Percentiles rank a stretch among this genome's conserved stretches.
Evolutionary conservation across 2,113 vertebrate species (phyloP).

Genomic region (Calyptommatus sinebrachiatus): DNA sequence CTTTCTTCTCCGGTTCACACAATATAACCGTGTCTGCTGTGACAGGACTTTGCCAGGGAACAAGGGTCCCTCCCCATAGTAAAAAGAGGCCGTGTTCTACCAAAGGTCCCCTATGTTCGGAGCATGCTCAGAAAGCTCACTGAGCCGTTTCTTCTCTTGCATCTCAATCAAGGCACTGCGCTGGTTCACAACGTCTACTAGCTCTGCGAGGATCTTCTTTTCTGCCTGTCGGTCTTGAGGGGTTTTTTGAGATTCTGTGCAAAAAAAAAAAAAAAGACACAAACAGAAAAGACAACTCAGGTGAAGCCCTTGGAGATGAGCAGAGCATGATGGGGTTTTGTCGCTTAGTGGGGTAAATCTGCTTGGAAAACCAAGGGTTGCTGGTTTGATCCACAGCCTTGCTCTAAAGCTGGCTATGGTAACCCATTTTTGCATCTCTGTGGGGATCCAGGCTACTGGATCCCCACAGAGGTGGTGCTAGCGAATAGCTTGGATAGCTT

Average conservation of each 20-base stretch:
- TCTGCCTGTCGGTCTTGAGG: slow-evolving; percentile 72
- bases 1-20: background rate
- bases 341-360: too few species aligned
- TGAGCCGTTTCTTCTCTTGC: slow-evolving; percentile 86
- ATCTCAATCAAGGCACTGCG: slow-evolving; percentile 83
- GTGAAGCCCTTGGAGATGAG: background rate
- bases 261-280: slow-evolving; percentile 14
- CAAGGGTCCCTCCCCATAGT: too few species aligned
- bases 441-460: too few species aligned
- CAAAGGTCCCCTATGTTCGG: background rate
- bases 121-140: slow-evolving; percentile 67
- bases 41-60: background rate
- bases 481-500: too few species aligned
- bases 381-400: too few species aligned
- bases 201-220: slow-evolving; percentile 73
- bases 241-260: slow-evolving; percentile 77
- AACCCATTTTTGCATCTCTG: too few species aligned
- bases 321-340: background rate
- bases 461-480: too few species aligned
- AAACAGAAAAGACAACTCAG: background rate
- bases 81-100: background rate
- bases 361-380: too few species aligned
- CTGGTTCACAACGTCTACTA: slow-evolving; percentile 88
- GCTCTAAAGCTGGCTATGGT: too few species aligned
- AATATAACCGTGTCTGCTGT: background rate